A percentile compares a stretch with the other conserved stretches of the same genome.
phyloP scores from a whole-genome alignment of 2,888 invertebrate species.

The Penaeus monodon region DNA sequence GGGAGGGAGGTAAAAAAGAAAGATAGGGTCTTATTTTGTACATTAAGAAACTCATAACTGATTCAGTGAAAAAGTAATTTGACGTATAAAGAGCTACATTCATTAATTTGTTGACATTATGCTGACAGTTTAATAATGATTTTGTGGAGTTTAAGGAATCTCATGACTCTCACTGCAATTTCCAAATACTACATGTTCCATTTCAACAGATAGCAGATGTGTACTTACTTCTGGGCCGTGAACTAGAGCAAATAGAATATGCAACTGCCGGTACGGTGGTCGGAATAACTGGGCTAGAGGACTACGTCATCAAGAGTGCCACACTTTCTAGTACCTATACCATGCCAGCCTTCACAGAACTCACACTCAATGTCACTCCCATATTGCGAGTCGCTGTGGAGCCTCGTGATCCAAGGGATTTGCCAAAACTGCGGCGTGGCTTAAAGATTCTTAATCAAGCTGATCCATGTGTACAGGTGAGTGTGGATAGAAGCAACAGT shows the following conservation, averaged over 20 bases:
- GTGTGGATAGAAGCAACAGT: neutral
- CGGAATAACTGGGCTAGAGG: constrained; percentile 87
- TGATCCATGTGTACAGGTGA: constrained; percentile 87
- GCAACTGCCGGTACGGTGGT: constrained; percentile 92
- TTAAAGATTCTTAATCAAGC: constrained; percentile 90
- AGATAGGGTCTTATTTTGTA: no score
- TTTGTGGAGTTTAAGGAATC: no score
- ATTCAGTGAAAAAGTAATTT: no score
- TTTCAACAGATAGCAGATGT: constrained; percentile 70
- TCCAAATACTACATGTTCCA: neutral
- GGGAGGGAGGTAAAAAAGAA: no score
- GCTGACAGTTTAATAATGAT: no score
- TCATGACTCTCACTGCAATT: neutral
- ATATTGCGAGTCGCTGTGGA: constrained; percentile 95
- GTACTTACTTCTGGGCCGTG: constrained; percentile 93
- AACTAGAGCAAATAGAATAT: constrained; percentile 82
- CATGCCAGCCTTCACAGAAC: constrained; percentile 89
- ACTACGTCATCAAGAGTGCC: constrained; percentile 87
- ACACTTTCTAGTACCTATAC: constrained; percentile 85
- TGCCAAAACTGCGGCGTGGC: constrained; percentile 76
- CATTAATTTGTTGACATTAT: no score
- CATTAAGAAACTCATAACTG: no score
- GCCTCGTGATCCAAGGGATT: constrained; percentile 83
- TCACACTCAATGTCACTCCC: constrained; percentile 83
- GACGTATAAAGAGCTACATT: no score